Base-by-base conservation (phyloP, 2,888 invertebrate species). In the Drosophila vallismaia region DNA sequence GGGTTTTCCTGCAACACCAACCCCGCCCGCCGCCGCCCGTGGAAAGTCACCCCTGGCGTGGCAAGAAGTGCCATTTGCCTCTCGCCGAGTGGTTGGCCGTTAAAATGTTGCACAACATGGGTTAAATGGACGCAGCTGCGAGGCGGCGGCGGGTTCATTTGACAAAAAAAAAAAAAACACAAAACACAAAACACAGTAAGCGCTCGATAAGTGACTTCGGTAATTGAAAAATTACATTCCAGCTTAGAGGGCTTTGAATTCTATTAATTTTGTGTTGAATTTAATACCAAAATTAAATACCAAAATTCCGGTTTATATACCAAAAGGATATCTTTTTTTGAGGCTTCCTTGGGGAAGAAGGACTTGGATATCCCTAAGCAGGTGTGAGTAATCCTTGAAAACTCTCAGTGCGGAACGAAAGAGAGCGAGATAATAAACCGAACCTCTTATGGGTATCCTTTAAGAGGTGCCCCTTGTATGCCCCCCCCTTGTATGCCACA, bases 41-140 rank as follows among this genome's bases (percentile, higher is more conserved):
- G 66, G 66, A 83, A 83, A 83, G 82, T 85, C 82, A 83, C 82
- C 82, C 82, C 75, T 78, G 79, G 50, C 58, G 36, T 19, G 24
- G 8, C 40, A 28, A 19, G 26, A 24, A 44, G 42, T 19, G 75
- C 75, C 72, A 28, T 28, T 28, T 28, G 76, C 75, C 72, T 5
- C 6, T 28, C 6, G 76, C 52, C 79, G 82, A 83, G 82, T 87
- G 82, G 85, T 87, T 78, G 88, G 76, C 79, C 79, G 79, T 81
- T 87, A 67, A 80, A 82, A 79, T 81, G 86, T 87, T 85, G 85
- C 84, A 81, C 73, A 81, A 85, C 88, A 87, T 70, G 86, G 79
- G 86, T 80, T 82, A 85, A 87, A 85, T 60, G 82, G 64, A 71
- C 74, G 79, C 82, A 83, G 82, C 86, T 83, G 82, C 71, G 79